A percentile compares a stretch with the other conserved stretches of the same genome.
Evolutionary conservation across 2,797 vertebrate genomes (phyloP).

Genomic region (Neosilurus mollespiculum): DNA sequence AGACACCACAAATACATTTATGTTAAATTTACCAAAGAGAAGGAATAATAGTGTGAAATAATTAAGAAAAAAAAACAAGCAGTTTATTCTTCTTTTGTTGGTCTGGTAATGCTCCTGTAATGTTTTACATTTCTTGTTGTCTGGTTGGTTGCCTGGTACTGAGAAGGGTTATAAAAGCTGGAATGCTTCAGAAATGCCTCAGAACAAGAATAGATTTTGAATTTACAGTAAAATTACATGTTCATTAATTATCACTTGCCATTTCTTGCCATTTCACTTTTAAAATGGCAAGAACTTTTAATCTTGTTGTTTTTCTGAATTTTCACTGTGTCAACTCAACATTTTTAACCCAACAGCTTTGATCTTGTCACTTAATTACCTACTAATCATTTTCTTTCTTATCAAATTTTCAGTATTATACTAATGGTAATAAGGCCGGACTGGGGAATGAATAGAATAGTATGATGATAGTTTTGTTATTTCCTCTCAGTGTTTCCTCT

Average conservation of each 20-base stretch:
- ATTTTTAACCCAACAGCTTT: neutral
- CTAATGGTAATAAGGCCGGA: constrained; percentile 26
- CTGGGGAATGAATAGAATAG: constrained; percentile 43
- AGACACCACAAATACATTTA: neutral
- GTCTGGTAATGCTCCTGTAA: neutral
- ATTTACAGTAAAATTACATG: neutral
- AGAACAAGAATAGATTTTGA: neutral
- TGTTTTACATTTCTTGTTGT: neutral
- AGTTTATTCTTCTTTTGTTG: neutral
- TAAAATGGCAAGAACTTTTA: neutral
- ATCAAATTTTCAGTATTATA: constrained; percentile 6
- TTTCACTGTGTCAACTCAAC: neutral
- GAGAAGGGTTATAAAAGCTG: neutral
- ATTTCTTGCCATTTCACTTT: neutral
- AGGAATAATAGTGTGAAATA: neutral
- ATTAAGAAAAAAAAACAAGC: neutral
- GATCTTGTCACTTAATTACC: neutral
- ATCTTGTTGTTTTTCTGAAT: neutral
- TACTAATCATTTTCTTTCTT: neutral
- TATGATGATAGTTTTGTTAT: neutral
- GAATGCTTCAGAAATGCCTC: neutral
- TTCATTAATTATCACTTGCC: neutral
- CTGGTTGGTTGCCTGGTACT: neutral
- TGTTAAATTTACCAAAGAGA: neutral
- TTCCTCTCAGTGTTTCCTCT: neutral